Evolutionary conservation across 2,113 vertebrate genomes (phyloP), one percentile per base, ranked within the genome.

Genomic region (Clinocottus analis): DNA sequence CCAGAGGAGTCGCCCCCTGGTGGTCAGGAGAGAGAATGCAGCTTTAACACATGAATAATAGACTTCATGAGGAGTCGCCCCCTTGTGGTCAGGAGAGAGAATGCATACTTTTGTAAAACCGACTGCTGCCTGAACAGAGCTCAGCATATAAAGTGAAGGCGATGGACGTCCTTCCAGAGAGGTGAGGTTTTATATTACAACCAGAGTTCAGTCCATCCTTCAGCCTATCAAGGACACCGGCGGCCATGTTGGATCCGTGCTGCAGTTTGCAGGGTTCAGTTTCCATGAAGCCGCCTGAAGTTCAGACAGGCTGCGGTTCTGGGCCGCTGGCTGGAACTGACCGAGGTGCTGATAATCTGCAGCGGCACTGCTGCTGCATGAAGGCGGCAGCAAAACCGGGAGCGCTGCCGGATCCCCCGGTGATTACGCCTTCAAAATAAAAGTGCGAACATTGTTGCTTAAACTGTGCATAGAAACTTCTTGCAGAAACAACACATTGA

Each of bases 261-360:
- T 51, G 49, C 70, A 12, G 61, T 58, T 29, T 31, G 13, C 68
- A 0, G 59, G 43, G 45, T 39, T 51, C 72, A 45, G 61, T 64
- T 80, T 83, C 43, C 16, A 53, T 8, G 2, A 47, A 51, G 60
- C 53, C 25, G 59, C 55, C 45, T 5, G n/a, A 3, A 80, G 53
- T 6, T 61, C 14, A 71, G 78, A 61, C 63, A n/a, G 56, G 13
- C 31, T 62, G 78, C 70, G 53, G 78, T 7, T 69, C 61, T 55
- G 66, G 19, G 21, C 35, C 33, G 71, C 58, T 47, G 69, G 35
- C 72, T 31, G 72, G 87, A 87, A 37, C 91, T 93, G 85, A 74
- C 91, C 90, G 21, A 14, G 92, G 91, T 93, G 88, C 92, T 91
- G 87, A 89, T 67, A 60, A 82, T 73, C 85, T 80, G 79, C 80